A percentile compares a stretch with the other conserved stretches of the same genome.
Conservation (phyloP, 2,797 vertebrate species). For the Notolepis coatsorum region DNA sequence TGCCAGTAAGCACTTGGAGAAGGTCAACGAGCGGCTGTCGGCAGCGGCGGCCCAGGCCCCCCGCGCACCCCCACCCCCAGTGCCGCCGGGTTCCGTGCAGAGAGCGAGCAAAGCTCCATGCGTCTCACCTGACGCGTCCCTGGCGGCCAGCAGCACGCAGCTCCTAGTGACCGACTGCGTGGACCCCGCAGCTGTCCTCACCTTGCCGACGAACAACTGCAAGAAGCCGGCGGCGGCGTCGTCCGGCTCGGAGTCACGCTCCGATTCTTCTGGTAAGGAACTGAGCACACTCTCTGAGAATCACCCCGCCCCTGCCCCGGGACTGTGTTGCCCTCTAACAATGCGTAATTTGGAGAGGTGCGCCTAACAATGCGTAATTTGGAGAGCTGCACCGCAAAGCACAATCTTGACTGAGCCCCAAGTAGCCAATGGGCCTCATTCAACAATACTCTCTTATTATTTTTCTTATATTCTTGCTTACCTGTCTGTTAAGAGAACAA, state of each 20-base stretch:
- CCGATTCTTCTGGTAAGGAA: constrained; percentile 96
- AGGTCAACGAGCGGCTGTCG: constrained; percentile 83
- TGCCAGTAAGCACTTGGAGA: constrained; percentile 90
- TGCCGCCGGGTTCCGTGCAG: constrained; percentile 49
- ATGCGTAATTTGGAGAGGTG: constrained; percentile 61
- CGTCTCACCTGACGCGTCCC: constrained; percentile 54
- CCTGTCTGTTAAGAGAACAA: too few relatives aligned
- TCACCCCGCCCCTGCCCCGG: constrained; percentile 56
- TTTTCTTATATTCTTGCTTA: too few relatives aligned
- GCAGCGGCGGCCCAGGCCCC: constrained; percentile 55
- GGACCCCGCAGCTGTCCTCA: constrained; percentile 89
- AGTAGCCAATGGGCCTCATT: too few relatives aligned
- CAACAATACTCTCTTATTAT: too few relatives aligned
- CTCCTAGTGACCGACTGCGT: constrained; percentile 82
- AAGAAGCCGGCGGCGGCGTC: constrained; percentile 85
- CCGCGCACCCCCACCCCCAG: constrained; percentile 46
- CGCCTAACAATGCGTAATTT: constrained; percentile 65
- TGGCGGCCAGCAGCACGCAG: constrained; percentile 31
- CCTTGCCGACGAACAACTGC: constrained; percentile 83
- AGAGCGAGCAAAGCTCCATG: constrained; percentile 67
- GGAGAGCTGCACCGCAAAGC: constrained; percentile 26
- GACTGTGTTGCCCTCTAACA: constrained; percentile 60
- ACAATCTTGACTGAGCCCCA: neutral
- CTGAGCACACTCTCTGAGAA: constrained; percentile 38
- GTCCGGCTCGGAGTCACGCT: constrained; percentile 94